Percentiles rank a stretch among this genome's conserved stretches.
Conservation (phyloP, 2,797 vertebrate genomes). For the Enteromius treurensis region DNA sequence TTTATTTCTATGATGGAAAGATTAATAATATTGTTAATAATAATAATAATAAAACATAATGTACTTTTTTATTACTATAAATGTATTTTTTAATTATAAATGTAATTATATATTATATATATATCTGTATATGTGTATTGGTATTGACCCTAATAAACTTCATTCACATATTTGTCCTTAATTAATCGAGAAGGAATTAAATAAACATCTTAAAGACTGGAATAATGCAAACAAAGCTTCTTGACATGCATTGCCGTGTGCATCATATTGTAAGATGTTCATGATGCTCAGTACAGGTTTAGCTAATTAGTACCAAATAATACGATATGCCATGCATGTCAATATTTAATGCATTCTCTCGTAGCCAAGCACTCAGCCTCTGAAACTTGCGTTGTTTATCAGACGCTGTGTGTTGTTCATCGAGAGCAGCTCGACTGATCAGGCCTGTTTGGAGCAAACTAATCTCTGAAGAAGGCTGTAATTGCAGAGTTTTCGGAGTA, state of each 20-base stretch:
- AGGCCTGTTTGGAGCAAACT: conserved; percentile 1
- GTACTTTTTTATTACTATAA: no score
- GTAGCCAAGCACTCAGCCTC: neutral
- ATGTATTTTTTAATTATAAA: no score
- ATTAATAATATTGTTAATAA: neutral
- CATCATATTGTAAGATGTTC: neutral
- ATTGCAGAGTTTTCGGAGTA: conserved; percentile 28
- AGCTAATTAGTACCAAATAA: neutral
- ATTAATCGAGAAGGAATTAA: neutral
- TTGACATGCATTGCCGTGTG: neutral
- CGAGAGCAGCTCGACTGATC: neutral
- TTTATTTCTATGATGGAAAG: neutral
- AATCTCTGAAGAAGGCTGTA: conserved; percentile 24
- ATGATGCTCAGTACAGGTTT: neutral
- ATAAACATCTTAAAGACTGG: neutral
- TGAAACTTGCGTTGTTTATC: neutral
- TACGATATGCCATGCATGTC: neutral
- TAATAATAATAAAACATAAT: no score
- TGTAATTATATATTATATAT: no score
- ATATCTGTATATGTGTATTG: no score
- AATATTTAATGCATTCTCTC: neutral
- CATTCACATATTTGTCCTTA: neutral
- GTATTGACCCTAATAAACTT: no score
- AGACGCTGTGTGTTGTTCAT: neutral
- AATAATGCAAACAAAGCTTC: neutral